Conservation (phyloP, 2,113 vertebrate genomes). For the Cottus gobio region DNA sequence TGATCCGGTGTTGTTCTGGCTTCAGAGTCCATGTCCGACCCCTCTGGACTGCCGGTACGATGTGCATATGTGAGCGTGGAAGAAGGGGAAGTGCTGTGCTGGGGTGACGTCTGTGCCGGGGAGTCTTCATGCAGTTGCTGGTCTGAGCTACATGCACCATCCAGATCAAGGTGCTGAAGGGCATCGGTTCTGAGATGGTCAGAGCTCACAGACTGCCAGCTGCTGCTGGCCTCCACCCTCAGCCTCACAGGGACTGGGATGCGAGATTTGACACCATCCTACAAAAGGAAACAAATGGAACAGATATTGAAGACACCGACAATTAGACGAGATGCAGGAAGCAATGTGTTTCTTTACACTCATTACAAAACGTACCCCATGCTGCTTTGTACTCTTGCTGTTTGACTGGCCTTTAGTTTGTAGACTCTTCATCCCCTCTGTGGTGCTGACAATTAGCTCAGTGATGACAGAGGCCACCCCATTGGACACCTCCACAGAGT, state of each 20-base stretch:
- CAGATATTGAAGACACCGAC: slow-evolving; percentile 22
- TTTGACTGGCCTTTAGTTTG: slow-evolving; percentile 31
- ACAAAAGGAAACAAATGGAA: slow-evolving; percentile 26
- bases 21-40: slow-evolving; percentile 39
- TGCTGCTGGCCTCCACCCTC: slow-evolving; percentile 50
- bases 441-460: slow-evolving; percentile 51
- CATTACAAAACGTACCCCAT: slow-evolving; percentile 49
- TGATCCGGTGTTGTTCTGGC: slow-evolving; percentile 10
- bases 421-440: slow-evolving; percentile 55
- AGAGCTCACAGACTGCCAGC: slow-evolving; percentile 20
- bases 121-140: slow-evolving; percentile 29
- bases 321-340: background rate
- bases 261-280: slow-evolving; percentile 86
- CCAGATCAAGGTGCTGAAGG: slow-evolving; percentile 23
- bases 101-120: background rate
- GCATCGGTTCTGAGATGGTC: slow-evolving; percentile 45
- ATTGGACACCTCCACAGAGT: slow-evolving; percentile 39
- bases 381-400: slow-evolving; percentile 38
- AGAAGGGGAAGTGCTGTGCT: slow-evolving; percentile 45
- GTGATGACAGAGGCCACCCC: slow-evolving; percentile 58
- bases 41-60: slow-evolving; percentile 22
- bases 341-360: background rate
- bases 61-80: slow-evolving; percentile 6
- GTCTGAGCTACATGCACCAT: slow-evolving; percentile 25
- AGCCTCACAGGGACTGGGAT: slow-evolving; percentile 86